A percentile compares a stretch with the other conserved stretches of the same genome.
Conservation (phyloP, 2,888 invertebrate species). For the Cantharis rustica region DNA sequence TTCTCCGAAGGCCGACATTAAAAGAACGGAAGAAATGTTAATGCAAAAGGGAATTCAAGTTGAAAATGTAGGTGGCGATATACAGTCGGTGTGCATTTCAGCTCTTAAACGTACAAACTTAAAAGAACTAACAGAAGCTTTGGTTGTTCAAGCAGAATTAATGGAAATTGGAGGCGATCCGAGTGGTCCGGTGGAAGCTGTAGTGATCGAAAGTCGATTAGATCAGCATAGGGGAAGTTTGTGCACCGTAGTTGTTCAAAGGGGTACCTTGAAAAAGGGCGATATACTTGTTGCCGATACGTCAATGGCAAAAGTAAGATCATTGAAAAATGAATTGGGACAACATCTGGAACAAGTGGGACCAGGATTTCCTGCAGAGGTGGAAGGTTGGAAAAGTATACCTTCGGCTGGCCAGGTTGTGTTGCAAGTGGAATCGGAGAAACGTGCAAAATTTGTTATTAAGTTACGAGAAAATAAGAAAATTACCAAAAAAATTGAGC, state of each 20-base stretch:
- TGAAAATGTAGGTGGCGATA: slow-evolving; percentile 90
- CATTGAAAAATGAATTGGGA: slow-evolving; percentile 80
- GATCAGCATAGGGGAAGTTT: slow-evolving; percentile 76
- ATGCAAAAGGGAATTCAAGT: slow-evolving; percentile 74
- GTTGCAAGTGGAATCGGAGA: slow-evolving; percentile 70
- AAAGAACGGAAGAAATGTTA: slow-evolving; percentile 77
- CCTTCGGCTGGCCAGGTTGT: slow-evolving; percentile 89
- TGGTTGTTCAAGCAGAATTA: slow-evolving; percentile 82
- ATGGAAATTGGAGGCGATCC: slow-evolving; percentile 87
- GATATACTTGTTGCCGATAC: slow-evolving; percentile 80
- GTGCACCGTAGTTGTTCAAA: slow-evolving; percentile 81
- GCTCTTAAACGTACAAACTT: slow-evolving; percentile 85
- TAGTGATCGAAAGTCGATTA: slow-evolving; percentile 84
- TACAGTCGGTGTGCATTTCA: slow-evolving; percentile 89
- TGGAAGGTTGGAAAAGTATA: slow-evolving; percentile 89
- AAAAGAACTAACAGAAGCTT: slow-evolving; percentile 78
- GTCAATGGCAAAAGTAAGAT: slow-evolving; percentile 82
- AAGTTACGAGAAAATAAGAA: slow-evolving; percentile 62
- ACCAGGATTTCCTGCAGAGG: slow-evolving; percentile 83
- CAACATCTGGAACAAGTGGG: slow-evolving; percentile 66
- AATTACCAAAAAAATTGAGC: slow-evolving; percentile 65
- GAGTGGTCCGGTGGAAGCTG: slow-evolving; percentile 83
- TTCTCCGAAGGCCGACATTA: slow-evolving; percentile 86
- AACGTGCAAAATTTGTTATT: slow-evolving; percentile 47
- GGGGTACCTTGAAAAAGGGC: slow-evolving; percentile 80